Evolutionary conservation across 1,140 invertebrate genomes (phyloP).

Genomic region (Microplitis demolitor): DNA sequence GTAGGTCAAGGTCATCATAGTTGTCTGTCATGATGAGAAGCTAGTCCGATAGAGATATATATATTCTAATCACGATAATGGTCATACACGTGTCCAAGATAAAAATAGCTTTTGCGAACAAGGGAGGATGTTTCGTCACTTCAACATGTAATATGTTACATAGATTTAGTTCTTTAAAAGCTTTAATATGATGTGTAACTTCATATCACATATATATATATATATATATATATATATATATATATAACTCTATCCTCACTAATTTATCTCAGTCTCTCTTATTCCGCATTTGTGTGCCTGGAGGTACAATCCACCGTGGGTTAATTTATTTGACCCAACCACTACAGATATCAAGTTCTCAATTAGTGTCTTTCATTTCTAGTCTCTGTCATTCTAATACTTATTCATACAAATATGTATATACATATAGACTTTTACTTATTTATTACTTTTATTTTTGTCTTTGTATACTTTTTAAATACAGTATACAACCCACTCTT

Average conservation of each 20-base stretch:
- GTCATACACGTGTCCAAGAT: slow-evolving; percentile 7
- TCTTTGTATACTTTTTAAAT: background rate
- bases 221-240: too few relatives aligned
- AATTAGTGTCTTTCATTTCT: slow-evolving; percentile 36
- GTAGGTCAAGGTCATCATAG: slow-evolving; percentile 17
- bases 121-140: slow-evolving; percentile 1
- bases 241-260: too few relatives aligned
- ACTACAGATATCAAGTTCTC: slow-evolving; percentile 25
- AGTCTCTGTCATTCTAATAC: background rate
- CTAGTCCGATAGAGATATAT: background rate
- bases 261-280: background rate
- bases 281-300: background rate
- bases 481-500: too few relatives aligned
- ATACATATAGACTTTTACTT: background rate
- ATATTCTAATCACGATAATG: slow-evolving; percentile 17
- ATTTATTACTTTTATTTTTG: background rate
- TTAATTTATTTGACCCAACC: slow-evolving; percentile 54
- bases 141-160: background rate
- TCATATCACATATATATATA: too few relatives aligned
- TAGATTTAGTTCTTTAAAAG: too few relatives aligned
- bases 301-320: background rate
- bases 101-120: slow-evolving; percentile 12
- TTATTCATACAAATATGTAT: background rate
- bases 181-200: too few relatives aligned
- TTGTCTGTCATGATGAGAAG: slow-evolving; percentile 1